Percentiles rank a stretch among this genome's conserved stretches.
These are phyloP conservation scores for Tetheella fluctuosa DNA, from an alignment of 2,888 invertebrate species.

Conservation along the genomic window DNA sequence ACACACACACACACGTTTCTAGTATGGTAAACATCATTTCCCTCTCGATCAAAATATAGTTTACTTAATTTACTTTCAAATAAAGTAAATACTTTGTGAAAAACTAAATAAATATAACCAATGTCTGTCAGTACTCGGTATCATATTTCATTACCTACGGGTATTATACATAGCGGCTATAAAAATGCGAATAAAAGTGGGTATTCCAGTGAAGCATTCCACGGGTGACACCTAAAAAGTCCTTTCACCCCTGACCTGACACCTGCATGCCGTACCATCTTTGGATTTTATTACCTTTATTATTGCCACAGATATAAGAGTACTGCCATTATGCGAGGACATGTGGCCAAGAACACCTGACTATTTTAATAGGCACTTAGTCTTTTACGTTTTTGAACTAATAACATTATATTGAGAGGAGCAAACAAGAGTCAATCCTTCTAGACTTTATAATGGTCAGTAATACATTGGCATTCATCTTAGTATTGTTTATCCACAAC, in stretches of 20 bases:
- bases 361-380: background rate
- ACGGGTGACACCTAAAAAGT: background rate
- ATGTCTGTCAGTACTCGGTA: background rate
- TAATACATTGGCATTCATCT: too few relatives aligned
- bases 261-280: background rate
- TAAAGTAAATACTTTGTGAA: too few relatives aligned
- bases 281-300: conserved; percentile 4
- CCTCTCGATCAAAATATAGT: too few relatives aligned
- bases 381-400: background rate
- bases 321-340: background rate
- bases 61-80: too few relatives aligned
- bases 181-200: conserved; percentile 8
- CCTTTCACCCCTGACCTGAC: background rate
- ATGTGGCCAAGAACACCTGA: background rate
- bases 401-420: too few relatives aligned
- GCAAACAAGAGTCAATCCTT: too few relatives aligned
- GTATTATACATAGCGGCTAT: background rate
- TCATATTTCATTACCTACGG: background rate
- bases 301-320: background rate
- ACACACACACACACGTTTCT: too few relatives aligned
- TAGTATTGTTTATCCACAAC: too few relatives aligned
- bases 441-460: too few relatives aligned
- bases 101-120: background rate
- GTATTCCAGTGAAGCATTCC: background rate
- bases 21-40: too few relatives aligned